A percentile compares a stretch with the other conserved stretches of the same genome.
phyloP scores from a whole-genome alignment of 2,113 vertebrate species.

The Naja naja region DNA sequence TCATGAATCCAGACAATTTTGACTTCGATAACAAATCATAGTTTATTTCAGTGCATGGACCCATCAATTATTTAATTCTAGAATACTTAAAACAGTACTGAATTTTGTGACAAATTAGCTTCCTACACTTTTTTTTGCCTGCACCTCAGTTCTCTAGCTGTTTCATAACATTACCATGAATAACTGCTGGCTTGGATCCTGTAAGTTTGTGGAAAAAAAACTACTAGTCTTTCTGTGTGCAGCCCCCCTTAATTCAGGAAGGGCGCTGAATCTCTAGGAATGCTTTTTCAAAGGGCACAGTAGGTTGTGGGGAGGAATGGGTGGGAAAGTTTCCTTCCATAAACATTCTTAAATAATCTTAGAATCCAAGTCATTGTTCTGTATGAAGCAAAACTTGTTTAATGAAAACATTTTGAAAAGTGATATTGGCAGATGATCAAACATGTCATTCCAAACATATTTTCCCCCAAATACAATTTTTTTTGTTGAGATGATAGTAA shows the following conservation, averaged over 20 bases:
- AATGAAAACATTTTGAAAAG: slow-evolving; percentile 6
- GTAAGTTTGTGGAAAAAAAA: not conserved
- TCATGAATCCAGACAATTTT: not conserved
- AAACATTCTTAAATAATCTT: not conserved
- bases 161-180: not conserved
- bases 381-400: not conserved
- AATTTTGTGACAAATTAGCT: not conserved
- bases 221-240: not conserved
- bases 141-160: not conserved
- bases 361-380: not conserved
- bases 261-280: not conserved
- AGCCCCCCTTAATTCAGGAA: not conserved
- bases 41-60: not conserved
- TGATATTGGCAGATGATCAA: slow-evolving; percentile 56
- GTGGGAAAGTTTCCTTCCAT: not conserved
- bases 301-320: not conserved
- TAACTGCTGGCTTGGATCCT: not conserved
- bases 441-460: slow-evolving; percentile 38
- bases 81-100: not conserved
- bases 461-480: slow-evolving; percentile 42
- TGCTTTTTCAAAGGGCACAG: not conserved
- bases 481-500: slow-evolving; percentile 22
- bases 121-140: not conserved
- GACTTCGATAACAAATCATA: not conserved
- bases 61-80: not conserved